Conservation (phyloP, 2,888 invertebrate species). For the Dynastes maya region DNA sequence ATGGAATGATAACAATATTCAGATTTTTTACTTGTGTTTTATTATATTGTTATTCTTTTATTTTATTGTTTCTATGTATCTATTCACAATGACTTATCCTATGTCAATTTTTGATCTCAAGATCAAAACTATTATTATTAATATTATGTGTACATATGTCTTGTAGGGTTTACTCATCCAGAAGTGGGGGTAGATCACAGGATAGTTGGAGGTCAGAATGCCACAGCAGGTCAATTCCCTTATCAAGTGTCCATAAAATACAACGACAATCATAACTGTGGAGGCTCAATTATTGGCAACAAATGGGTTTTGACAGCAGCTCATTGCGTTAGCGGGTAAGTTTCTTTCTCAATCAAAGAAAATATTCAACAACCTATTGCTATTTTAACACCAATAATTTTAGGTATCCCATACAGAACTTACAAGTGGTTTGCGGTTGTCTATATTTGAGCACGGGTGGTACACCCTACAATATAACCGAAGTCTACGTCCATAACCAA, state of each 20-base stretch:
- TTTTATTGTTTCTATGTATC: too few relatives aligned
- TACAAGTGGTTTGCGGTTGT: constrained; percentile 20
- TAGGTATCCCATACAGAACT: neutral
- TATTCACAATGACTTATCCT: too few relatives aligned
- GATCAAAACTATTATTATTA: too few relatives aligned
- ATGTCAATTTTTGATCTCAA: too few relatives aligned
- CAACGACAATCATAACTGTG: constrained; percentile 41
- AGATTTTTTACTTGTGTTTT: too few relatives aligned
- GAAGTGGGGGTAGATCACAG: neutral
- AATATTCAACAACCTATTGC: neutral
- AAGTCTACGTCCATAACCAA: constrained; percentile 6
- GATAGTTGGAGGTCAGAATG: constrained; percentile 45
- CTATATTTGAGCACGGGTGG: constrained; percentile 24
- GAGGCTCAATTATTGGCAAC: constrained; percentile 31
- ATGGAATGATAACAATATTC: too few relatives aligned
- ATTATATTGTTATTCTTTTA: too few relatives aligned
- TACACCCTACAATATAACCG: neutral
- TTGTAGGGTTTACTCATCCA: too few relatives aligned
- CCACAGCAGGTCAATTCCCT: constrained; percentile 45
- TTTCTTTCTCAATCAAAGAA: neutral
- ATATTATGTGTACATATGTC: too few relatives aligned
- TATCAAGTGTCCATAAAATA: constrained; percentile 47
- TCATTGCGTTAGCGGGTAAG: constrained; percentile 43
- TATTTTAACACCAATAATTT: neutral
- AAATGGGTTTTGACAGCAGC: constrained; percentile 47